These are phyloP conservation scores for Thinocorus orbignyianus DNA, from an alignment of 2,113 vertebrate species.

Conservation along the genomic window DNA sequence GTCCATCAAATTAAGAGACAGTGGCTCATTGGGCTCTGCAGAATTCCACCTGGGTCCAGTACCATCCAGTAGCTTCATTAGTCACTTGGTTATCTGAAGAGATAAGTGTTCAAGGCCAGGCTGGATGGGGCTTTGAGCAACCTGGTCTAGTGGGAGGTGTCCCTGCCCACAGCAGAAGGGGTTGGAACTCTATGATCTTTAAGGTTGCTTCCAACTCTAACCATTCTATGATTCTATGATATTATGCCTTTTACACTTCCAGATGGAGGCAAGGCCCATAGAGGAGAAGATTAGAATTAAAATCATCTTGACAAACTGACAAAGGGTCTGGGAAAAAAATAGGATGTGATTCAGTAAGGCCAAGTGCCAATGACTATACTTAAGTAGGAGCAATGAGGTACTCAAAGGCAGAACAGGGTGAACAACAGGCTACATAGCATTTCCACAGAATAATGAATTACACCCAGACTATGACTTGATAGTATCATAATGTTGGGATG, in stretches of 20 bases:
- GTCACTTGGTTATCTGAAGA: not conserved
- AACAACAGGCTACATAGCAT: not conserved
- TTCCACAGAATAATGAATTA: not conserved
- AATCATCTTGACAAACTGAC: not conserved
- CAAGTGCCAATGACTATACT: not conserved
- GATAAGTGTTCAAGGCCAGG: too few relatives aligned
- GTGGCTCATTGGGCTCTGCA: accelerated
- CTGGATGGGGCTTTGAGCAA: too few relatives aligned
- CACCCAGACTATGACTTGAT: not conserved
- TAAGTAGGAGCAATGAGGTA: not conserved
- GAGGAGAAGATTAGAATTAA: not conserved
- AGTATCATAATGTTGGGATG: not conserved
- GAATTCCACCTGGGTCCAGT: not conserved
- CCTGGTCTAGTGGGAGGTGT: too few relatives aligned
- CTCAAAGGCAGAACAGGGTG: not conserved
- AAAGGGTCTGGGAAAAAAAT: not conserved
- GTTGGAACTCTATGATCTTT: too few relatives aligned
- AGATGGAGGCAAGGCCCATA: not conserved
- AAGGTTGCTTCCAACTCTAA: too few relatives aligned
- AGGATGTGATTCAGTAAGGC: not conserved
- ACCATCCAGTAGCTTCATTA: not conserved
- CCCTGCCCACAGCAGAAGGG: too few relatives aligned
- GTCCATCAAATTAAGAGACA: not conserved
- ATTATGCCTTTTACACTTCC: not conserved
- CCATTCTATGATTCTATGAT: too few relatives aligned